Conservation (phyloP, 2,113 vertebrate species). For the Podocnemis expansa region DNA sequence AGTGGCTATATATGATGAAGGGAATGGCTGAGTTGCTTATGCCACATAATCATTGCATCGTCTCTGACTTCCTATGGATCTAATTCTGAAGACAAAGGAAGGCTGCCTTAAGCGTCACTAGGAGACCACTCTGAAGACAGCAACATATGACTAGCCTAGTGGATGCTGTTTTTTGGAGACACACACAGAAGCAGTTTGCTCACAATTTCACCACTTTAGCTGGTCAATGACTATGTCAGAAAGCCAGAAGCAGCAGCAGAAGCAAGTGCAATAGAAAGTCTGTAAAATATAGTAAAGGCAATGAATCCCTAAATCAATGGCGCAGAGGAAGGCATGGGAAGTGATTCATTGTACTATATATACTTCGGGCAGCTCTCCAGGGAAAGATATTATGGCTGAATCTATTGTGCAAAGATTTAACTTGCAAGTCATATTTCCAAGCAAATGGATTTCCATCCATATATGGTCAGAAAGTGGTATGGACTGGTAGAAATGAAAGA, state of each 20-base stretch:
- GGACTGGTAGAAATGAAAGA: not conserved
- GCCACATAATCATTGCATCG: accelerated
- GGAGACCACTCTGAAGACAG: not conserved
- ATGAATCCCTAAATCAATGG: not conserved
- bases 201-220: not conserved
- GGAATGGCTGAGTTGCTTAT: not conserved
- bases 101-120: not conserved
- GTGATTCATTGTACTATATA: not conserved
- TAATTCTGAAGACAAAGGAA: not conserved
- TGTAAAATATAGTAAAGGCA: accelerated
- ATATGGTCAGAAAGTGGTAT: not conserved
- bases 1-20: not conserved
- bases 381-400: not conserved
- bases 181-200: not conserved
- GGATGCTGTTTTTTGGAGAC: accelerated
- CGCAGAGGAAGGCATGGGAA: accelerated
- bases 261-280: not conserved
- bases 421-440: not conserved
- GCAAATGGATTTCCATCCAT: not conserved
- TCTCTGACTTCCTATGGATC: accelerated
- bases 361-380: not conserved
- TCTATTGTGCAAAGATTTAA: conserved; percentile 14
- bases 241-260: not conserved
- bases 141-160: not conserved
- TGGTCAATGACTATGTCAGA: accelerated